Conservation (phyloP, 2,888 invertebrate species). For the Steinernema hermaphroditum region DNA sequence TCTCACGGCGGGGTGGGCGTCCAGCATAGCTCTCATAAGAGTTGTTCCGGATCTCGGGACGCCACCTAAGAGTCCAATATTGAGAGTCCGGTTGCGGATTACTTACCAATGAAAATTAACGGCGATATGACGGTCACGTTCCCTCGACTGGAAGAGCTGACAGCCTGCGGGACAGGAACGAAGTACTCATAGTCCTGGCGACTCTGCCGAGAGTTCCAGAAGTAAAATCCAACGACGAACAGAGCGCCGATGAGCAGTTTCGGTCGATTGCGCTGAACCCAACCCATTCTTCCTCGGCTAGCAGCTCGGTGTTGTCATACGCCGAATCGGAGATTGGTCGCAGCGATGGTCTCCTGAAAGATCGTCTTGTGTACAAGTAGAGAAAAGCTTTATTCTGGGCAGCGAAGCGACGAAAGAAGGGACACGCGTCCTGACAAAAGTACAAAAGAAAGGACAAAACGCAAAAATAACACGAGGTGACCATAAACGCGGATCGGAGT, state of each 20-base stretch:
- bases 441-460: no score
- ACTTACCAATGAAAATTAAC: slow-evolving; percentile 45
- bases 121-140: slow-evolving; percentile 24
- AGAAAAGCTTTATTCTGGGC: no score
- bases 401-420: no score
- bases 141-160: background rate
- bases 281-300: background rate
- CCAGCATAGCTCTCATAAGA: slow-evolving; percentile 93
- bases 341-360: no score
- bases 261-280: slow-evolving; percentile 14
- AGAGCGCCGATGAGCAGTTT: background rate
- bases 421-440: no score
- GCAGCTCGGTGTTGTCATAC: no score
- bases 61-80: slow-evolving; percentile 79
- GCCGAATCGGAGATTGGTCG: no score
- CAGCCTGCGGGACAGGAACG: background rate
- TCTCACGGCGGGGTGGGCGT: slow-evolving; percentile 89
- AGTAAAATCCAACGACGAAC: slow-evolving; percentile 5
- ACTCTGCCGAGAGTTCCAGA: slow-evolving; percentile 13
- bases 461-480: no score
- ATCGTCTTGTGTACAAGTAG: no score
- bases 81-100: background rate
- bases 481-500: no score
- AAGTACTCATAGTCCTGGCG: background rate
- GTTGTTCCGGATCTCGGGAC: slow-evolving; percentile 96